A percentile compares a stretch with the other conserved stretches of the same genome.
Evolutionary conservation across 1,140 invertebrate species (phyloP).

Genomic region (Eubasilissa regina): DNA sequence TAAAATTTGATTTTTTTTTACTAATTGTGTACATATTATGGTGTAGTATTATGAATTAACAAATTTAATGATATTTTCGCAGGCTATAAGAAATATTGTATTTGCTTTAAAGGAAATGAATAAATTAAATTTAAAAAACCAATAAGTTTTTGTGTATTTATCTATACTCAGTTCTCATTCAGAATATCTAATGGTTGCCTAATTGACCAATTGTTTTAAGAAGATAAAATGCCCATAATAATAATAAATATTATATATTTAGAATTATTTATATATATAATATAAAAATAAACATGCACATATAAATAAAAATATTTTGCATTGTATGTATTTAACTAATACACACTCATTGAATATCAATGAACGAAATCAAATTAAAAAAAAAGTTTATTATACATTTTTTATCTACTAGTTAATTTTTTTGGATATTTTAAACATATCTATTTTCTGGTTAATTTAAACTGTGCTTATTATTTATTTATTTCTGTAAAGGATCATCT

Average conservation of each 20-base stretch:
- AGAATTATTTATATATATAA: constrained; percentile 5
- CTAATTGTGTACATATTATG: background rate
- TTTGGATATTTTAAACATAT: constrained; percentile 1
- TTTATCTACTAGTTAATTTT: background rate
- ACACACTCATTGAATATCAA: constrained; percentile 59
- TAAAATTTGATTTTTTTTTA: background rate
- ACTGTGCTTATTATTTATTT: background rate
- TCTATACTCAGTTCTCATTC: background rate
- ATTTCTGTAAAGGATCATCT: background rate
- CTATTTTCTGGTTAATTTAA: constrained; percentile 2
- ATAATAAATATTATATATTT: background rate
- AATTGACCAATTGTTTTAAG: background rate
- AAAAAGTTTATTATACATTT: background rate
- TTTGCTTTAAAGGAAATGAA: background rate
- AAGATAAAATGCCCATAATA: background rate
- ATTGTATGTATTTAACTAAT: constrained; percentile 47
- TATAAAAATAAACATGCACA: background rate
- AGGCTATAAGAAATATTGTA: background rate
- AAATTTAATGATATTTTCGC: background rate
- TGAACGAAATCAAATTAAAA: constrained; percentile 15
- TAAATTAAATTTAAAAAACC: background rate
- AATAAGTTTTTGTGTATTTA: no score
- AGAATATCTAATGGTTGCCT: background rate
- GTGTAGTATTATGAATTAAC: background rate
- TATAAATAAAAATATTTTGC: constrained; percentile 18